These are phyloP conservation scores for Tromatobia lineatoria DNA, from an alignment of 2,888 invertebrate species.

Conservation along the genomic window DNA sequence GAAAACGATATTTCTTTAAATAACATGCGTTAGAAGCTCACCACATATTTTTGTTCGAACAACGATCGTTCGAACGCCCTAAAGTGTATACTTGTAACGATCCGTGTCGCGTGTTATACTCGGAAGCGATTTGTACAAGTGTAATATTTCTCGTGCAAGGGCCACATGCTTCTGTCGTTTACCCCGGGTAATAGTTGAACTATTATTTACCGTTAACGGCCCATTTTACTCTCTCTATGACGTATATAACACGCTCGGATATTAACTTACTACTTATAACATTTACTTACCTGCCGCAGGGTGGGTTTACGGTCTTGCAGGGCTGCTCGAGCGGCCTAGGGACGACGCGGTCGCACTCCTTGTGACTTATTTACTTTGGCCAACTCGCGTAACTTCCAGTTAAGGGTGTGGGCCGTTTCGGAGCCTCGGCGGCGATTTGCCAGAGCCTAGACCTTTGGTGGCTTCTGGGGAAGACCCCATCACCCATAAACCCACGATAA, in stretches of 20 bases:
- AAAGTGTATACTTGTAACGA: not conserved
- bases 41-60: not conserved
- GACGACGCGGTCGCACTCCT: conserved; percentile 17
- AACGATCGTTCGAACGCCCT: not conserved
- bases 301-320: conserved; percentile 70
- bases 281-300: conserved; percentile 72
- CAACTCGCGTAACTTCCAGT: conserved; percentile 72
- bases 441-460: conserved; percentile 24
- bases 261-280: conserved; percentile 76
- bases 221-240: conserved; percentile 72
- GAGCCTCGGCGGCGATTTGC: conserved; percentile 48
- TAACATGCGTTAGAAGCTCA: not conserved
- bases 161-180: conserved; percentile 55
- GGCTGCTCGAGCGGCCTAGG: conserved; percentile 6
- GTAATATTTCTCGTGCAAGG: conserved; percentile 71
- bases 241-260: conserved; percentile 67
- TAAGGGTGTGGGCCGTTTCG: conserved; percentile 64
- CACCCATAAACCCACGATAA: conserved; percentile 23
- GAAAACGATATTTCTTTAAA: not conserved
- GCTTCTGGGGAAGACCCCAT: conserved; percentile 25
- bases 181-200: conserved; percentile 76
- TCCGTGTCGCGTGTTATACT: conserved; percentile 59
- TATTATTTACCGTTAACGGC: conserved; percentile 82
- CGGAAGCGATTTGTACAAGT: conserved; percentile 76
- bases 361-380: conserved; percentile 69